Conservation (phyloP, 2,888 invertebrate species). For the Magallana nippona region DNA sequence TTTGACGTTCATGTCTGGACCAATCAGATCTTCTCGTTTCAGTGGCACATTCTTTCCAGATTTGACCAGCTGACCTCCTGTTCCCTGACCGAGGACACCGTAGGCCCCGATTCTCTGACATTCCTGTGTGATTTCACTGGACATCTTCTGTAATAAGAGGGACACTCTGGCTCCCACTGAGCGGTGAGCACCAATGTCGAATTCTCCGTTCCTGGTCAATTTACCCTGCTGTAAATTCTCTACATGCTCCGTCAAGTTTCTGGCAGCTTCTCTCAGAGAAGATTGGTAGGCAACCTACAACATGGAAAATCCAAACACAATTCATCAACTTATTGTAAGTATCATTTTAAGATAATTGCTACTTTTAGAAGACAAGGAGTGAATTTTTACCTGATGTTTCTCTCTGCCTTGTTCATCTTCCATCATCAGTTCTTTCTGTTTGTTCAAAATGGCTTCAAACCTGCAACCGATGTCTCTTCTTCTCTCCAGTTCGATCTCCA, state of each 20-base stretch:
- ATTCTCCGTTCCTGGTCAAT: constrained; percentile 64
- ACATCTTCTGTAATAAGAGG: constrained; percentile 71
- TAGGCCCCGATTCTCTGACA: constrained; percentile 75
- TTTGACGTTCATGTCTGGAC: constrained; percentile 59
- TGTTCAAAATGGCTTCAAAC: constrained; percentile 67
- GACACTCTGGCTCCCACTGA: constrained; percentile 66
- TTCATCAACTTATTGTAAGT: background rate
- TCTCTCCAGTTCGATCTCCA: constrained; percentile 75
- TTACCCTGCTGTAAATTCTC: constrained; percentile 71
- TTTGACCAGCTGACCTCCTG: constrained; percentile 70
- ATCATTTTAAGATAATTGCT: background rate
- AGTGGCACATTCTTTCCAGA: constrained; percentile 64
- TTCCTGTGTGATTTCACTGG: constrained; percentile 67
- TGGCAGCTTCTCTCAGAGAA: constrained; percentile 67
- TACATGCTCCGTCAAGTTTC: constrained; percentile 71
- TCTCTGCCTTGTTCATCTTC: constrained; percentile 72
- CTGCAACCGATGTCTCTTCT: constrained; percentile 73
- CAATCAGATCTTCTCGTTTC: constrained; percentile 67
- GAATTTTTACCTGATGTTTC: constrained; percentile 73
- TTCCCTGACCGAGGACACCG: constrained; percentile 74
- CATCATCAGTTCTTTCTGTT: constrained; percentile 65
- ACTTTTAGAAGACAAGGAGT: background rate
- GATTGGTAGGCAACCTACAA: constrained; percentile 73
- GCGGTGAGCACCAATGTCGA: constrained; percentile 67
- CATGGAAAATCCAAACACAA: background rate